Percentiles rank a stretch among this genome's conserved stretches.
Conservation (phyloP, 1,140 invertebrate genomes). For the Drosophila santomea region DNA sequence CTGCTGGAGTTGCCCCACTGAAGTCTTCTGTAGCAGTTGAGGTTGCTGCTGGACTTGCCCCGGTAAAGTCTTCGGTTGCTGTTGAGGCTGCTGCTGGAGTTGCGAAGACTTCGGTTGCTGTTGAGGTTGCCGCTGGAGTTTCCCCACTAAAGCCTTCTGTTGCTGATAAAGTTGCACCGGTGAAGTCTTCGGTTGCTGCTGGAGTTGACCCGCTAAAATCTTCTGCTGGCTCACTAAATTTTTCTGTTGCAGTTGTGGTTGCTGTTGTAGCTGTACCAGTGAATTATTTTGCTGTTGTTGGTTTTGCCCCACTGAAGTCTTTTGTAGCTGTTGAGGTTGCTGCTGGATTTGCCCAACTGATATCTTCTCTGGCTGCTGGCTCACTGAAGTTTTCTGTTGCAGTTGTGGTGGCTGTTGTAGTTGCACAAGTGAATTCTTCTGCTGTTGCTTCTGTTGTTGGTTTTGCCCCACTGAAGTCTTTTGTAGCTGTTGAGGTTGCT, state of each 20-base stretch:
- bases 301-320: not conserved
- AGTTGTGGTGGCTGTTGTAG: not conserved
- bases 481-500: not conserved
- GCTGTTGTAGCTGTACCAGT: slow-evolving; percentile 6
- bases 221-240: not conserved
- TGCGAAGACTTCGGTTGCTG: not conserved
- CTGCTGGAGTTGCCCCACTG: not conserved
- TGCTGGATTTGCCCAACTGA: slow-evolving; percentile 4
- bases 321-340: not conserved
- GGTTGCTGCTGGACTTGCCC: not conserved
- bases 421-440: too few relatives aligned
- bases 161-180: slow-evolving; percentile 1
- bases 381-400: not conserved
- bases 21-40: slow-evolving; percentile 5
- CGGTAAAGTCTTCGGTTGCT: not conserved
- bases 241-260: slow-evolving; percentile 5
- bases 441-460: not conserved
- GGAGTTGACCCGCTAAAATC: not conserved
- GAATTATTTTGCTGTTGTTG: not conserved
- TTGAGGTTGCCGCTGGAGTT: not conserved
- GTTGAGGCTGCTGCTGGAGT: slow-evolving; percentile 1
- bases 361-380: not conserved
- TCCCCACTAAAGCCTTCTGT: not conserved
- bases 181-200: slow-evolving; percentile 1
- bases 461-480: not conserved